These are phyloP conservation scores for Uromys caudimaculatus DNA, from an alignment of 2,797 vertebrate species.

Conservation along the genomic window DNA sequence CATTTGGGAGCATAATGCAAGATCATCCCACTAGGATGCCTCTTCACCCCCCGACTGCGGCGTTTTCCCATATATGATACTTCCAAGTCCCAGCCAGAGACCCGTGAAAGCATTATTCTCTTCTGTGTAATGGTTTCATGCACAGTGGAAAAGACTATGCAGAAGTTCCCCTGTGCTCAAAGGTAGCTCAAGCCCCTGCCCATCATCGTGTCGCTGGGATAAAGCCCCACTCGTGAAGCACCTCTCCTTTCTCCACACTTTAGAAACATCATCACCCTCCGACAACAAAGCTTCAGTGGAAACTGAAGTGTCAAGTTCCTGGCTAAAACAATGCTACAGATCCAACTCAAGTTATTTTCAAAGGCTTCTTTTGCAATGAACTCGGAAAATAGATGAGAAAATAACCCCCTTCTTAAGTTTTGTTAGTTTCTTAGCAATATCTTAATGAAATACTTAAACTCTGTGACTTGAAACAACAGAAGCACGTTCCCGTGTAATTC, in stretches of 20 bases:
- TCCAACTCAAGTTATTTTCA: conserved; percentile 47
- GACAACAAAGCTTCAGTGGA: conserved; percentile 64
- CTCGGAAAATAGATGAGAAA: conserved; percentile 33
- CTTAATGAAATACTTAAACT: background rate
- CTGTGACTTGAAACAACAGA: background rate
- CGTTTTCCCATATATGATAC: conserved; percentile 63
- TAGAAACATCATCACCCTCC: conserved; percentile 63
- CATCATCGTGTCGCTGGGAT: conserved; percentile 61
- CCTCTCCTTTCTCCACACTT: conserved; percentile 62
- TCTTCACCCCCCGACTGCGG: conserved; percentile 22
- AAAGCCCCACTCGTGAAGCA: conserved; percentile 64
- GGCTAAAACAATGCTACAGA: conserved; percentile 1
- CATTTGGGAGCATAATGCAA: conserved; percentile 50
- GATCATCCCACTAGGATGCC: conserved; percentile 46
- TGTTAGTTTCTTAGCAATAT: background rate
- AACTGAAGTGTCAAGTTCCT: conserved; percentile 76
- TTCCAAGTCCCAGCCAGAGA: conserved; percentile 55
- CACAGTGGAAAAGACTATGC: conserved; percentile 74
- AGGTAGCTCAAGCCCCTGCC: conserved; percentile 64
- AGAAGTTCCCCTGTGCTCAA: conserved; percentile 64
- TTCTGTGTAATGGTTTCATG: conserved; percentile 74
- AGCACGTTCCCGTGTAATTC: background rate
- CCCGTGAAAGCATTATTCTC: conserved; percentile 72
- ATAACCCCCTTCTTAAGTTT: background rate
- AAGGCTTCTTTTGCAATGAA: conserved; percentile 63